Conservation (phyloP, 2,113 vertebrate genomes). For the Micromys minutus region DNA sequence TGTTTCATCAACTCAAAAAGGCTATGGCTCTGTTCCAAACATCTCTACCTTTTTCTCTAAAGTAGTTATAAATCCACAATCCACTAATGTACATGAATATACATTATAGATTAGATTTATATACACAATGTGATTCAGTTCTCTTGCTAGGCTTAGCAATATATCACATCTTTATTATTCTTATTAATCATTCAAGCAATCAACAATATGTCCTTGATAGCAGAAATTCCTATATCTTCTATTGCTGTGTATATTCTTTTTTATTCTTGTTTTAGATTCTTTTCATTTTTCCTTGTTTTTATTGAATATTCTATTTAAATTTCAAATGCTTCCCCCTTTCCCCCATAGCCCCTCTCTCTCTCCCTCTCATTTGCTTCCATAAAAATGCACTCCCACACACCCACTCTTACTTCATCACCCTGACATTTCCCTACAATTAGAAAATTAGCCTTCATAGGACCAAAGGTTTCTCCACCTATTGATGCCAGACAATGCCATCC, state of each 20-base stretch:
- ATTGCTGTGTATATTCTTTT: background rate
- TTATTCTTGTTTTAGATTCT: no score
- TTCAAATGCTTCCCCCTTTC: no score
- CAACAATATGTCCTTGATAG: background rate
- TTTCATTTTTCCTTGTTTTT: no score
- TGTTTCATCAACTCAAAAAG: constrained; percentile 47
- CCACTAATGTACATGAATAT: constrained; percentile 69
- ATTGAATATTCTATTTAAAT: no score
- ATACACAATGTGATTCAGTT: constrained; percentile 62
- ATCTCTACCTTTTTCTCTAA: constrained; percentile 34
- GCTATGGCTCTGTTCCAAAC: constrained; percentile 40
- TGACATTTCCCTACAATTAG: no score
- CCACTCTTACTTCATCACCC: no score
- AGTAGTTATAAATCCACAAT: constrained; percentile 61
- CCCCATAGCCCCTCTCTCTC: no score
- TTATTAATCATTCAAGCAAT: constrained; percentile 47
- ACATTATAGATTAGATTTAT: constrained; percentile 70
- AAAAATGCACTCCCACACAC: no score
- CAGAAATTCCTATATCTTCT: background rate
- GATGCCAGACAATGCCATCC: no score
- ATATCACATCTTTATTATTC: constrained; percentile 55
- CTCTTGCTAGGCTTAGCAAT: constrained; percentile 28
- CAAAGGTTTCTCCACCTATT: no score
- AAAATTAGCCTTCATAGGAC: no score
- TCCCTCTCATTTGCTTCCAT: no score